Base-by-base conservation (phyloP, 1,140 invertebrate species). In the Megathymus violae region DNA sequence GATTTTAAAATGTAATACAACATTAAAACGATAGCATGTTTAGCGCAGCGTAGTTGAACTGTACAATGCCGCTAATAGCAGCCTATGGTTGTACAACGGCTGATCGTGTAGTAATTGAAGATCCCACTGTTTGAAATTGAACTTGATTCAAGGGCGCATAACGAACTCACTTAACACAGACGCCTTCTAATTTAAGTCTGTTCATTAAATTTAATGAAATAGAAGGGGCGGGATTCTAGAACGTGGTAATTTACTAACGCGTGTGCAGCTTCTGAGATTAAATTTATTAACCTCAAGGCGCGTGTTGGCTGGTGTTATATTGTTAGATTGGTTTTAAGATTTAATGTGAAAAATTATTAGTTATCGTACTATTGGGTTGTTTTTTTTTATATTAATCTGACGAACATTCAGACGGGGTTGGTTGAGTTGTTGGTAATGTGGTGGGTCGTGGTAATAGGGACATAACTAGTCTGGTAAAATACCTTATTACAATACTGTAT, bases 51-150 rank as follows among this genome's bases (percentile, higher is more conserved):
- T n/a, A n/a, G n/a, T n/a, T n/a, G n/a, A n/a, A n/a, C n/a, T n/a
- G n/a, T n/a, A n/a, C n/a, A n/a, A n/a, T n/a, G n/a, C n/a, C n/a
- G 58, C 65, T 72, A 68, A 68, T 65, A 54, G 62, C 40, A 25
- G 31, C 31, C 40, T 19, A 56, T 22, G 13, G 22, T 64, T 59
- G 16, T 52, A 51, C 51, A 56, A 67, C 36, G 17, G 46, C 14
- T 6, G 19, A 34, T 67, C 51, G 40, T 14, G 47, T 48, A 38
- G 54, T 50, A 58, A 62, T 51, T 67, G 25, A 46, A 59, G 16
- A 64, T 19, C 66, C 65, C 40, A 63, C 65, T 52, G 13, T 63
- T 63, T 59, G 48, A 64, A 54, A 59, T 63, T 68, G 65, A 68
- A 68, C 60, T 68, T 52, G 46, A 60, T 60, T 38, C 47, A 68